Percentiles rank a stretch among this genome's conserved stretches.
Evolutionary conservation across 2,113 vertebrate species (phyloP).

Genomic region (Gymnocephalus cernua): DNA sequence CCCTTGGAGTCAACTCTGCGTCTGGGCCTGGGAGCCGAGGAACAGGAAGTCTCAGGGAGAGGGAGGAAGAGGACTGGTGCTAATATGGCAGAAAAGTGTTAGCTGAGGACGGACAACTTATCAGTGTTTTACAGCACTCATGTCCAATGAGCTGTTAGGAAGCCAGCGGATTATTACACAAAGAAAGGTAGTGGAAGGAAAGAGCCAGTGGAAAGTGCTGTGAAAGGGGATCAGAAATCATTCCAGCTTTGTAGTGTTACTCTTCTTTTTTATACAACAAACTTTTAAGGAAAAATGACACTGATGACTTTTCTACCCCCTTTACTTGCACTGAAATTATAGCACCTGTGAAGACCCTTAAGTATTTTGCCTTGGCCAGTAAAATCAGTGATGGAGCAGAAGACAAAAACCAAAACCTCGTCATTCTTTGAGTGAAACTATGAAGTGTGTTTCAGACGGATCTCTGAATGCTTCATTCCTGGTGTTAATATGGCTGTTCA

Average conservation of each 20-base stretch:
- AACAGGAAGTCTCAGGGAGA: constrained; percentile 90
- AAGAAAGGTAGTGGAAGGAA: background rate
- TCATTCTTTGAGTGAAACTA: constrained; percentile 31
- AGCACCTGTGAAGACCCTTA: constrained; percentile 70
- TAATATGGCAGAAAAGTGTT: constrained; percentile 77
- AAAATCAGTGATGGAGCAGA: constrained; percentile 59
- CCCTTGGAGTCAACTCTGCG: constrained; percentile 87
- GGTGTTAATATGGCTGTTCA: constrained; percentile 38
- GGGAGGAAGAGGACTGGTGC: constrained; percentile 96
- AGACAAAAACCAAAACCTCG: constrained; percentile 71
- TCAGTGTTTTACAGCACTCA: constrained; percentile 41
- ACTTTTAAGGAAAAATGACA: constrained; percentile 46
- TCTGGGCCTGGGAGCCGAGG: constrained; percentile 81
- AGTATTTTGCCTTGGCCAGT: constrained; percentile 72
- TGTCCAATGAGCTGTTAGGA: constrained; percentile 20
- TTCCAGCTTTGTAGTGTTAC: constrained; percentile 66
- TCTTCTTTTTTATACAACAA: constrained; percentile 65
- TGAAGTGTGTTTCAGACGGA: constrained; percentile 46
- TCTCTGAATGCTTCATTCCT: constrained; percentile 41
- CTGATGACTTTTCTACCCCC: constrained; percentile 64
- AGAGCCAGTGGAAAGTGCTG: constrained; percentile 44
- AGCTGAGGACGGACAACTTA: constrained; percentile 6
- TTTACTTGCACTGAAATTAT: constrained; percentile 75
- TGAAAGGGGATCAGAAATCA: constrained; percentile 65
- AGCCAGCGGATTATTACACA: background rate